Conservation (phyloP, 2,888 invertebrate species). For the Aphodius sticticus region DNA sequence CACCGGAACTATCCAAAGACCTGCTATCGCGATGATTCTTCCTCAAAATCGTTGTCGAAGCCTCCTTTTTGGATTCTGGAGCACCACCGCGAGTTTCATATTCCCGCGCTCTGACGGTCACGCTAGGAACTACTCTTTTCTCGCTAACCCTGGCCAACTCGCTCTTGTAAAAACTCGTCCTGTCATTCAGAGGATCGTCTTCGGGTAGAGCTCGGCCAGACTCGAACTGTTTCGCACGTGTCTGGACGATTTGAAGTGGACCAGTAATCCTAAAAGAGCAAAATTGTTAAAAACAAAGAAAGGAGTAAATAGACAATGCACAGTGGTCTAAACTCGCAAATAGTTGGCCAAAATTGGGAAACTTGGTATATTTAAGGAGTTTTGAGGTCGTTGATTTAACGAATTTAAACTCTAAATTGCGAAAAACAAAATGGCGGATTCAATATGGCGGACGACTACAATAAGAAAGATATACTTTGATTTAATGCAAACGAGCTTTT, state of each 20-base stretch:
- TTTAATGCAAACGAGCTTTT: too few species aligned
- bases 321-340: too few species aligned
- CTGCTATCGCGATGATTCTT: conserved; percentile 62
- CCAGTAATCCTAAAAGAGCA: conserved; percentile 34
- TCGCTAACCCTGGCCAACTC: conserved; percentile 71
- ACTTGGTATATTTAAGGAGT: too few species aligned
- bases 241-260: conserved; percentile 73
- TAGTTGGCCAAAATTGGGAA: too few species aligned
- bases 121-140: conserved; percentile 76
- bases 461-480: too few species aligned
- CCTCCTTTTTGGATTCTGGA: conserved; percentile 50
- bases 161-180: conserved; percentile 73
- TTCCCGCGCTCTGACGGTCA: conserved; percentile 76
- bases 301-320: neutral
- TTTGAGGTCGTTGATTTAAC: too few species aligned
- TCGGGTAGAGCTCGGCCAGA: conserved; percentile 68
- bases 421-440: too few species aligned
- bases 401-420: too few species aligned
- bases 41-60: conserved; percentile 47
- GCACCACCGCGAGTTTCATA: conserved; percentile 68
- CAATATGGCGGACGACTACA: too few species aligned
- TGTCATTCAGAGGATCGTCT: conserved; percentile 65
- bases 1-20: conserved; percentile 65
- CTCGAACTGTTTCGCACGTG: conserved; percentile 78
- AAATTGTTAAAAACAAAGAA: conserved; percentile 10